Conservation (phyloP, 2,888 invertebrate species). For the Cataglyphis altisquamis region DNA sequence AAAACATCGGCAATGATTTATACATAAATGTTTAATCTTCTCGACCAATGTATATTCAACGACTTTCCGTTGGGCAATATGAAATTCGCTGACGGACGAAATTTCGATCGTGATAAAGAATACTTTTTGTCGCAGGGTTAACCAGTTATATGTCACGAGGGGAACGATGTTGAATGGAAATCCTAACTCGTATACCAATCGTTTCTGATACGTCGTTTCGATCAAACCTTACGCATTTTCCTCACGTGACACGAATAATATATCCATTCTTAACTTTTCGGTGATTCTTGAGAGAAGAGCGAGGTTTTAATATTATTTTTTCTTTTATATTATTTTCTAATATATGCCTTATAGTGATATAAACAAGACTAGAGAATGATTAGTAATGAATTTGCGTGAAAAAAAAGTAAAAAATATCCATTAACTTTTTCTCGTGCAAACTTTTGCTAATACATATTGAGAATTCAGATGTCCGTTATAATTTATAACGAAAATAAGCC, state of each 20-base stretch:
- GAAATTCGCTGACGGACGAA: background rate
- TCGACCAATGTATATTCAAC: background rate
- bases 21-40: slow-evolving; percentile 16
- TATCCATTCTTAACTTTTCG: background rate
- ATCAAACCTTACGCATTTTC: slow-evolving; percentile 17
- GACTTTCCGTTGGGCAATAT: background rate
- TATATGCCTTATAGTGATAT: background rate
- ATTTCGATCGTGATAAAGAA: slow-evolving; percentile 9
- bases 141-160: slow-evolving; percentile 14
- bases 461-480: background rate
- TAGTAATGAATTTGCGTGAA: background rate
- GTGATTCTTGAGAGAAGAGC: background rate
- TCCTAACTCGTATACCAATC: background rate
- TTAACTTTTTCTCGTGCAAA: background rate
- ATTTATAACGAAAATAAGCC: background rate
- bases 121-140: background rate
- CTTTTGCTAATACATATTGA: background rate
- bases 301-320: background rate
- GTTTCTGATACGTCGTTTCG: background rate
- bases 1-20: slow-evolving; percentile 6
- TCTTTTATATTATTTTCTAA: background rate
- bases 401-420: background rate
- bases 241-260: slow-evolving; percentile 2
- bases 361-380: background rate
- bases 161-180: slow-evolving; percentile 1